Evolutionary conservation across 2,113 vertebrate species (phyloP).

Genomic region (Hyla sarda): DNA sequence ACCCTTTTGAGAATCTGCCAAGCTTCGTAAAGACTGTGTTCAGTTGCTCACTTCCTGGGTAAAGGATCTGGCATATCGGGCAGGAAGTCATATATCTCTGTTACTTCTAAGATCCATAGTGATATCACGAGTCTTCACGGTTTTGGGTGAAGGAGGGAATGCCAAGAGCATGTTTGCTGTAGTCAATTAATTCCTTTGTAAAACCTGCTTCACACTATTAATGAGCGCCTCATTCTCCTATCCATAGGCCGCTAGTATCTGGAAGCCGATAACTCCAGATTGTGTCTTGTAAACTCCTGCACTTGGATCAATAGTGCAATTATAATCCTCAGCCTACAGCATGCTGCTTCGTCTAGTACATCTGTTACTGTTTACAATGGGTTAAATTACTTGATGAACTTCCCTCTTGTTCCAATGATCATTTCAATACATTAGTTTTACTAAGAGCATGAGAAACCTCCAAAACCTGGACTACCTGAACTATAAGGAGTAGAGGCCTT

Average conservation of each 20-base stretch:
- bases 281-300: slow-evolving; percentile 30
- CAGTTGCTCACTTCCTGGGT: not conserved
- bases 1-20: too few relatives aligned
- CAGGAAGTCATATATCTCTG: not conserved
- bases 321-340: slow-evolving; percentile 20
- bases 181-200: slow-evolving; percentile 42
- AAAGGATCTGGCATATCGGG: not conserved
- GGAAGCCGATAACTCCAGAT: slow-evolving; percentile 32
- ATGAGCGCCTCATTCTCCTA: slow-evolving; percentile 19
- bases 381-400: not conserved
- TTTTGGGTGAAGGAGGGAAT: not conserved
- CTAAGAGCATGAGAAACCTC: not conserved
- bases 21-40: not conserved
- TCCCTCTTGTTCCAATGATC: not conserved
- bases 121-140: not conserved
- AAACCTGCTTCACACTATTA: slow-evolving; percentile 36
- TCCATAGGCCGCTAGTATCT: slow-evolving; percentile 11
- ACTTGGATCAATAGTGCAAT: slow-evolving; percentile 43
- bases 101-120: not conserved
- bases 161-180: slow-evolving; percentile 24
- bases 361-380: slow-evolving; percentile 6
- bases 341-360: slow-evolving; percentile 11
- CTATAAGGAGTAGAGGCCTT: too few relatives aligned
- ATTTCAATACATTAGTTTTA: not conserved
- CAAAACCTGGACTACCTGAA: too few relatives aligned